A percentile compares a stretch with the other conserved stretches of the same genome.
Evolutionary conservation across 2,888 invertebrate species (phyloP).

Genomic region (Platycheirus albimanus): DNA sequence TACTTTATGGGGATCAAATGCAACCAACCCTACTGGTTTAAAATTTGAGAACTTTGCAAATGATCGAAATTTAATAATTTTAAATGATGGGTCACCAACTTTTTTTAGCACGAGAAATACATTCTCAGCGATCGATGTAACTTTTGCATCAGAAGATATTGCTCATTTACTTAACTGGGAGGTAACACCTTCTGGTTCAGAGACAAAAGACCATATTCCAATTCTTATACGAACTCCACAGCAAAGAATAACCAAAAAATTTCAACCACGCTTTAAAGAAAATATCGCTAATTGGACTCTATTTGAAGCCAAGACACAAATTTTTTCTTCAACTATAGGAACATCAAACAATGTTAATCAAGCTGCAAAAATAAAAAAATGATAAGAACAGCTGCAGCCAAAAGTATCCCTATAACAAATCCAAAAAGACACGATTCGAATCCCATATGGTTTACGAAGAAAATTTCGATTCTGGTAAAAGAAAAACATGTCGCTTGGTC

Average conservation of each 20-base stretch:
- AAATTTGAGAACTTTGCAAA: slow-evolving; percentile 11
- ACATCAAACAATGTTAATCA: slow-evolving; percentile 18
- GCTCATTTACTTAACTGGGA: slow-evolving; percentile 14
- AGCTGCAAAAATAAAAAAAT: slow-evolving; percentile 45
- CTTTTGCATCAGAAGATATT: not conserved
- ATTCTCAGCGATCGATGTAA: slow-evolving; percentile 4
- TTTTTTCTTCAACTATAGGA: not conserved
- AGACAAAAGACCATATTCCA: slow-evolving; percentile 18
- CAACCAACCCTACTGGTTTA: not conserved
- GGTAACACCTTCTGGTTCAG: not conserved
- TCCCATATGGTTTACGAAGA: slow-evolving; percentile 14
- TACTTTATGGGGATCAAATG: slow-evolving; percentile 15
- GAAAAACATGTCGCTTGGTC: slow-evolving; percentile 17
- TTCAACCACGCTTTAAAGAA: slow-evolving; percentile 14
- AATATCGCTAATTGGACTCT: not conserved
- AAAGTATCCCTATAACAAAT: not conserved
- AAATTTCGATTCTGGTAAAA: slow-evolving; percentile 7
- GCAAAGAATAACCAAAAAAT: not conserved
- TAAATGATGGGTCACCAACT: slow-evolving; percentile 26
- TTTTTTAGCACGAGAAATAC: slow-evolving; percentile 28
- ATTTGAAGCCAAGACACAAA: not conserved
- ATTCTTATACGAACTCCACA: slow-evolving; percentile 1
- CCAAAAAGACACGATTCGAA: not conserved
- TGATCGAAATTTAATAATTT: not conserved
- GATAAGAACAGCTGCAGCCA: slow-evolving; percentile 16